Conservation (phyloP, 37 sponge, comb jelly and placozoan genomes). For the Theonella swinhoei region DNA sequence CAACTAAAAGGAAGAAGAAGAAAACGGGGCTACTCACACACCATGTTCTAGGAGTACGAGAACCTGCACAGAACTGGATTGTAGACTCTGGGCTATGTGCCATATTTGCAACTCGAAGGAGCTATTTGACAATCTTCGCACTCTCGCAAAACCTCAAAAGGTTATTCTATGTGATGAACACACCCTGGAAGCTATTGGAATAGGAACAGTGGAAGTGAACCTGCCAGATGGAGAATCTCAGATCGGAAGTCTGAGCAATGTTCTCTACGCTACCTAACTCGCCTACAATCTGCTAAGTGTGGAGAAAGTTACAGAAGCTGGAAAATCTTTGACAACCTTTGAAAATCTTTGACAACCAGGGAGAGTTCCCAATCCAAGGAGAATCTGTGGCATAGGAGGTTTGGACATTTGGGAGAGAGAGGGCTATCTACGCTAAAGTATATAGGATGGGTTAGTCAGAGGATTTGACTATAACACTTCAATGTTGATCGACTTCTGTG, state of each 20-base stretch:
- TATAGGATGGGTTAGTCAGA: slow-evolving; percentile 29
- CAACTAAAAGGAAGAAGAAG: background rate
- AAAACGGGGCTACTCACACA: no score
- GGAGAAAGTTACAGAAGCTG: slow-evolving; percentile 30
- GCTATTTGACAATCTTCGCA: slow-evolving; percentile 18
- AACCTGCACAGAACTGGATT: no score
- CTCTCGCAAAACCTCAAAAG: no score
- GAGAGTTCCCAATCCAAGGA: slow-evolving; percentile 11
- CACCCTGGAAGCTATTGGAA: slow-evolving; percentile 23
- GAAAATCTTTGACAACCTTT: no score
- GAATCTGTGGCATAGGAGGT: no score
- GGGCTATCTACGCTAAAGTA: no score
- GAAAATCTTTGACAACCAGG: no score
- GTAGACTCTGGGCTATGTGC: no score
- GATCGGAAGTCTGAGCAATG: slow-evolving; percentile 32
- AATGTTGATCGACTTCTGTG: slow-evolving; percentile 22
- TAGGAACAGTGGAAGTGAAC: slow-evolving; percentile 33
- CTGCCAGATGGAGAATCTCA: slow-evolving; percentile 20
- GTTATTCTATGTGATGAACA: slow-evolving; percentile 58
- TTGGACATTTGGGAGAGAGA: no score
- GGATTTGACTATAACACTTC: slow-evolving; percentile 43
- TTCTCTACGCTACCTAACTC: slow-evolving; percentile 54
- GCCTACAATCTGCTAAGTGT: slow-evolving; percentile 58
- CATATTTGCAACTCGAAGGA: no score
- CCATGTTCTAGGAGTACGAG: no score